Percentiles rank a stretch among this genome's conserved stretches.
phyloP scores from a whole-genome alignment of 2,797 vertebrate genomes.

The Galagoides demidoff region DNA sequence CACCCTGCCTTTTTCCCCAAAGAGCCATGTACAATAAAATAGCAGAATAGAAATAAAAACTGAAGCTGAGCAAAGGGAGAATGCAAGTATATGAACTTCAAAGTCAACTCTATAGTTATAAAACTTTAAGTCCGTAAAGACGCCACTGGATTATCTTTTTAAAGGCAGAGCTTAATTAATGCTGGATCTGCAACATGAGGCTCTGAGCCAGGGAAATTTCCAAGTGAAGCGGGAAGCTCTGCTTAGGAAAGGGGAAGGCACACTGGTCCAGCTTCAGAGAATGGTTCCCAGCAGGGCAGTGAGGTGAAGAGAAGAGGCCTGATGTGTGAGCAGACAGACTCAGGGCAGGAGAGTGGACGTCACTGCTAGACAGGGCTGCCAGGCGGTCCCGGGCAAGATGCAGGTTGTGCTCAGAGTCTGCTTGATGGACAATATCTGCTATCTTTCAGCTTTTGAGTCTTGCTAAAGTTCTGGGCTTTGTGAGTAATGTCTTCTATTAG shows the following conservation, averaged over 20 bases:
- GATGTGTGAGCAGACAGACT: accelerated
- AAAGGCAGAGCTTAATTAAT: not conserved
- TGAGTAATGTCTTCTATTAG: not conserved
- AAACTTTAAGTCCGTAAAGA: not conserved
- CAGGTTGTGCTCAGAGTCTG: not conserved
- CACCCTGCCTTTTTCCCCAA: not conserved
- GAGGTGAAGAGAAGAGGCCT: not conserved
- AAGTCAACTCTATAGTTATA: slow-evolving; percentile 36
- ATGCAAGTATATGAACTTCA: not conserved
- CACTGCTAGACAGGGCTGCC: not conserved
- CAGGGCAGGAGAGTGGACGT: not conserved
- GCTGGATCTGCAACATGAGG: not conserved
- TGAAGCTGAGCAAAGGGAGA: not conserved
- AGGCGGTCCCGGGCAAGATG: not conserved
- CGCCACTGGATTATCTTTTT: not conserved
- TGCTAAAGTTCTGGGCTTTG: not conserved
- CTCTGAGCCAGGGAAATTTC: not conserved
- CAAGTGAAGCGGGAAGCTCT: slow-evolving; percentile 49
- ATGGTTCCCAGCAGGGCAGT: not conserved
- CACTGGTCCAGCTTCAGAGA: slow-evolving; percentile 28
- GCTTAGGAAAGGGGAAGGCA: slow-evolving; percentile 59
- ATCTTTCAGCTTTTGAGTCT: slow-evolving; percentile 1
- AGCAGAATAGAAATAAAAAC: slow-evolving; percentile 43
- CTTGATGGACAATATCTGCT: not conserved
- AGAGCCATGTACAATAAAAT: not conserved